Base-by-base conservation (phyloP, 1,140 invertebrate genomes). In the Neotoxoptera formosana region DNA sequence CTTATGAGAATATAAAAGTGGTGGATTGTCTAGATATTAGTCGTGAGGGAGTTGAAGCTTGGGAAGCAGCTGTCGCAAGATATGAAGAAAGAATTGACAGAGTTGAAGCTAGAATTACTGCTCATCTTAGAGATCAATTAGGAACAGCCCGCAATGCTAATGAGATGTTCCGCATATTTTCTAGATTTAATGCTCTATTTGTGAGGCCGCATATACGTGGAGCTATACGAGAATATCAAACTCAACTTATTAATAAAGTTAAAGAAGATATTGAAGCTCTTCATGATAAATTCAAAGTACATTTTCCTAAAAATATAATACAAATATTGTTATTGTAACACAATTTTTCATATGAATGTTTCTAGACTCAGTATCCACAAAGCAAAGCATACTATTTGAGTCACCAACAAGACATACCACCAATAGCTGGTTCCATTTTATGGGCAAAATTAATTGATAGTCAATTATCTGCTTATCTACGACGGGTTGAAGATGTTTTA, bases 391-490 rank as follows among this genome's bases (percentile, higher is more conserved):
- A 97, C 94, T 96, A 97, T 81, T 98, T 99, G 96, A 99, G 98
- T 92, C 97, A 97, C 94, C 97, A 98, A 21, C 96, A 98, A 94
- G 99, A 99, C 96, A 95, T 99, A 94, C 99, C 99, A 21, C 99
- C 98, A 2, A 98, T 99, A 7, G 98, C 99, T 67, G 99, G 99
- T 1, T 99, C 98, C 89, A 99, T 99, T 94, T 99, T 99, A 94
- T 99, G 99, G 99, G 98, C 99, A 6, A 98, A 98, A 95, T 99
- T 99, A 96, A 99, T 99, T 95, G 99, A 99, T 95, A 97, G 99
- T 94, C 99, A 99, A 95, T 96, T 99, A n/a, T 98, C 98, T 45
- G 98, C 98, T 94, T 99, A 99, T 95, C 96, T 99, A 95, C 97
- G 98, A 95, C 96, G 99, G 94, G 99, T 99, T 11, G 99, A 99